These are phyloP conservation scores for Brachionus rubens DNA, from an alignment of 1,140 invertebrate species.

Conservation along the genomic window DNA sequence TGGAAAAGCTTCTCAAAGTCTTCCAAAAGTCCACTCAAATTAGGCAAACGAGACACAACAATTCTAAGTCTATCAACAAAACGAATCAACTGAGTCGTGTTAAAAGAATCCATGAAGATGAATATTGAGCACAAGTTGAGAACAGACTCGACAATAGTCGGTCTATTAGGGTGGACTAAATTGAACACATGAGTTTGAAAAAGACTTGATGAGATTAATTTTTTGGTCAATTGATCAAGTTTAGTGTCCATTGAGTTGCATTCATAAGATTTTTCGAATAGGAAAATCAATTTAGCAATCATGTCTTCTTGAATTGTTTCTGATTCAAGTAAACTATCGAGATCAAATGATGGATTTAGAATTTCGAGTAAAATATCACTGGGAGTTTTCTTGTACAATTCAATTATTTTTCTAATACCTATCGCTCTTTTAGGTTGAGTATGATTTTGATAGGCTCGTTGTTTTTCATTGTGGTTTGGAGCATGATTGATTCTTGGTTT, in stretches of 20 bases:
- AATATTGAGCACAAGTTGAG: background rate
- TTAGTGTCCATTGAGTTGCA: conserved; percentile 9
- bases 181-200: background rate
- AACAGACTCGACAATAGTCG: background rate
- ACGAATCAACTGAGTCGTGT: background rate
- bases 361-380: background rate
- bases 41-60: background rate
- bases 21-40: background rate
- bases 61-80: background rate
- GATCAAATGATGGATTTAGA: background rate
- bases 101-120: background rate
- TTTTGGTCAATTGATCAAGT: background rate
- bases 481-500: too few relatives aligned
- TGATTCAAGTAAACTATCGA: background rate
- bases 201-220: background rate
- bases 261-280: conserved; percentile 12
- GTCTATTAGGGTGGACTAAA: background rate
- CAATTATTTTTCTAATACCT: too few relatives aligned
- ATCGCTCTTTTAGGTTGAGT: too few relatives aligned
- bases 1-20: background rate
- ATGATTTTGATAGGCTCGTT: too few relatives aligned
- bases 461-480: too few relatives aligned
- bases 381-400: background rate
- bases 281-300: background rate
- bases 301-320: background rate